Base-by-base conservation (phyloP, 2,888 invertebrate genomes). In the Gymnoscelis rufifasciata region DNA sequence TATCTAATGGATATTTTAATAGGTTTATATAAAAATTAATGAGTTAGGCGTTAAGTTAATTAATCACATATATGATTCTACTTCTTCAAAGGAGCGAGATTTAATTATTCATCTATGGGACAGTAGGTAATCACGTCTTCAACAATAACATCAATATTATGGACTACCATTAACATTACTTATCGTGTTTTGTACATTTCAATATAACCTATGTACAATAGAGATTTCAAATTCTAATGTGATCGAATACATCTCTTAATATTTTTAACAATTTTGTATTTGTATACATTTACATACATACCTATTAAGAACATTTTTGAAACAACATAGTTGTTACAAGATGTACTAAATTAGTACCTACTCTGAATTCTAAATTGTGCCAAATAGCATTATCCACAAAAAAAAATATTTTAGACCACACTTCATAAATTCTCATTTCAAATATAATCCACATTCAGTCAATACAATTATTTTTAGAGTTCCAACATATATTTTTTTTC, bases 251-350 rank as follows among this genome's bases (percentile, higher is more conserved):
- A 43, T 46, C 28, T 33, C 26, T 41, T 39, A 43, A 42, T n/a
- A 15, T 38, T 38, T 19, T 42, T 29, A 41, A 27, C 27, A 42
- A 38, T 33, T 42, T 31, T 30, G 31, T 15, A 19, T 37, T 43
- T 43, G 41, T 50, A 29, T 42, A 35, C 35, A 19, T 19, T 19
- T 19, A 19, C 7, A 35, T 10, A 3, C 10, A 24, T 29, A 42
- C 10, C n/a, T 28, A 50, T 51, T 58, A 19, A 19, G 3, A 19
- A 19, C 19, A 19, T 42, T 48, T 47, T 59, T 62, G 63, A 74
- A 74, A 83, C 84, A 87, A 87, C 87, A 86, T 71, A 79, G 84
- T 86, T 86, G 84, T 84, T 84, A 86, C 83, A 72, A 68, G 58
- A 70, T 67, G 79, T 86, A 84, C 83, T 83, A 72, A 60, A 72